phyloP scores from a whole-genome alignment of 2,113 vertebrate species.

The Tangachromis dhanisi region DNA sequence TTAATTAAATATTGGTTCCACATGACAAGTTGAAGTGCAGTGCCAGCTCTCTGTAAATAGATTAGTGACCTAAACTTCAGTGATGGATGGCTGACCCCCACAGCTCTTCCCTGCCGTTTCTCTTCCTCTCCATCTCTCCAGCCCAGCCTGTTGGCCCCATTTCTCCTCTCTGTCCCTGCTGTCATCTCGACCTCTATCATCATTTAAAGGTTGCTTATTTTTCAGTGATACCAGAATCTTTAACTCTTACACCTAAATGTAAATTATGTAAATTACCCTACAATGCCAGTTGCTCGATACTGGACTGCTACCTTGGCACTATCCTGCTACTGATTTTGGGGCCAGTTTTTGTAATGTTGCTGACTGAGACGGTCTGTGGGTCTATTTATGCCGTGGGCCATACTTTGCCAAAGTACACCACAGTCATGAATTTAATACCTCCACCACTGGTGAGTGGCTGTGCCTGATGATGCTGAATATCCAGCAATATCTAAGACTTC shows the following conservation, averaged over 20 bases:
- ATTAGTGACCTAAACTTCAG: slow-evolving; percentile 15
- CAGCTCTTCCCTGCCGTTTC: neutral
- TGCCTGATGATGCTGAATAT: neutral
- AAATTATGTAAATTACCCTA: fast-evolving
- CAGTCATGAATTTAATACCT: neutral
- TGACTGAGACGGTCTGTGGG: neutral
- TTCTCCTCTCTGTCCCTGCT: neutral
- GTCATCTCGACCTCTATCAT: neutral
- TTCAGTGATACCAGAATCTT: neutral
- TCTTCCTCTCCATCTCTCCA: neutral
- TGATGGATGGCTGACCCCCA: neutral
- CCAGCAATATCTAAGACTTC: neutral
- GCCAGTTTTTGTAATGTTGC: neutral
- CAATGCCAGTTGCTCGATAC: neutral
- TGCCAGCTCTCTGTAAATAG: slow-evolving; percentile 17
- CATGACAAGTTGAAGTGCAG: slow-evolving; percentile 25
- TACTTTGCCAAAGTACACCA: neutral
- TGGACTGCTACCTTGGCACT: neutral
- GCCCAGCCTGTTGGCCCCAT: neutral
- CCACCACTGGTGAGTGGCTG: fast-evolving
- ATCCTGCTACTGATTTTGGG: neutral
- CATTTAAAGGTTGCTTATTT: neutral
- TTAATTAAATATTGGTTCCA: slow-evolving; percentile 65
- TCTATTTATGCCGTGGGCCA: neutral
- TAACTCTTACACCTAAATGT: neutral